Evolutionary conservation across 2,888 invertebrate species (phyloP).

Genomic region (Volucella zonaria): DNA sequence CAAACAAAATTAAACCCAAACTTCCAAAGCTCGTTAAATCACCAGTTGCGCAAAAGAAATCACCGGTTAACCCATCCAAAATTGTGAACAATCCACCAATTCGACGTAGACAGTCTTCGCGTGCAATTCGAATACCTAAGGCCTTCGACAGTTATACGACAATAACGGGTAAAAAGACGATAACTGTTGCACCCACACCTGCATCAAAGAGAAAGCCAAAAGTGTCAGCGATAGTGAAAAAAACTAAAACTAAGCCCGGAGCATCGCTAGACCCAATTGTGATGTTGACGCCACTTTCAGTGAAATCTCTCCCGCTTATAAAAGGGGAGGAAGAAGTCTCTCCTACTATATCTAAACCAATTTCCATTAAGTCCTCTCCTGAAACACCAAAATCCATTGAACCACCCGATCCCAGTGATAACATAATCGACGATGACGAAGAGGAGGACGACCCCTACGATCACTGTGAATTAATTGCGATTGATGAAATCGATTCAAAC

Average conservation of each 20-base stretch:
- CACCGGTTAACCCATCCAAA: constrained; percentile 22
- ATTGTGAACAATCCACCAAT: constrained; percentile 41
- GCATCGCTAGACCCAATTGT: constrained; percentile 37
- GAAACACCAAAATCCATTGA: constrained; percentile 4
- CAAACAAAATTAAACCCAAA: not conserved
- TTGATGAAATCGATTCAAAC: constrained; percentile 57
- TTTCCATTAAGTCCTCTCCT: constrained; percentile 5
- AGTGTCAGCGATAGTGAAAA: not conserved
- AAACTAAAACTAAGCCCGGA: constrained; percentile 5
- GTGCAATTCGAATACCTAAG: constrained; percentile 41
- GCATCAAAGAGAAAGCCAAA: constrained; percentile 24
- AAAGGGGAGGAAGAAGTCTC: constrained; percentile 6
- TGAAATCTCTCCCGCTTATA: not conserved
- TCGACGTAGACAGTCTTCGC: constrained; percentile 68
- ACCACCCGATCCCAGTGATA: constrained; percentile 4
- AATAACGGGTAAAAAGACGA: constrained; percentile 5
- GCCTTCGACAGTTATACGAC: constrained; percentile 45
- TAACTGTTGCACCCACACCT: not conserved
- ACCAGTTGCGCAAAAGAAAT: constrained; percentile 21
- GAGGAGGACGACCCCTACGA: constrained; percentile 74
- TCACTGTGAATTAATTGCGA: constrained; percentile 53
- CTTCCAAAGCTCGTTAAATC: not conserved
- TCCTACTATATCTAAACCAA: not conserved
- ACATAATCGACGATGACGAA: constrained; percentile 60
- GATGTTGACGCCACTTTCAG: constrained; percentile 29